These are phyloP conservation scores for Chauna torquata DNA, from an alignment of 2,113 vertebrate species.

Conservation along the genomic window DNA sequence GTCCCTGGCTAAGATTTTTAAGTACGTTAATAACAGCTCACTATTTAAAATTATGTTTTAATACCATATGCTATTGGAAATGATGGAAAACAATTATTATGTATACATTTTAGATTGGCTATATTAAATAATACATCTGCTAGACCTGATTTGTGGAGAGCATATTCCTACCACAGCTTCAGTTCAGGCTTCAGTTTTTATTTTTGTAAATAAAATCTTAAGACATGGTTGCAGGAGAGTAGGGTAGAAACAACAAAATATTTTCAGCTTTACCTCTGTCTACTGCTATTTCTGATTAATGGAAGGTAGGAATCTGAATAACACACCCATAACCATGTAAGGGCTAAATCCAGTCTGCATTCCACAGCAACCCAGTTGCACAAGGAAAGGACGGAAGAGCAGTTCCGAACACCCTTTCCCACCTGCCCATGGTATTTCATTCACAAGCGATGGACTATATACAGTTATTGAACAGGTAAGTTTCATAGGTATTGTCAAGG, in stretches of 20 bases:
- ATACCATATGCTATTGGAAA: neutral
- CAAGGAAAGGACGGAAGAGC: neutral
- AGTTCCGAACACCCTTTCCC: neutral
- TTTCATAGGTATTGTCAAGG: neutral
- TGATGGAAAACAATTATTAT: neutral
- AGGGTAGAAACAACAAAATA: neutral
- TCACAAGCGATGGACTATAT: neutral
- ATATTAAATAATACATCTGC: neutral
- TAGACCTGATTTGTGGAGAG: neutral
- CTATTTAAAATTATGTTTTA: neutral
- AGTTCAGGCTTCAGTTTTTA: neutral
- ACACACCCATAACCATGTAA: neutral
- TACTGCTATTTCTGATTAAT: neutral
- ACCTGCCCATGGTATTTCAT: neutral
- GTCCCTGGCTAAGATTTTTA: neutral
- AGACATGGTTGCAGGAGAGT: neutral
- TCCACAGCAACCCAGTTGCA: neutral
- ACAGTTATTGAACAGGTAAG: neutral
- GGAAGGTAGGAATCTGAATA: neutral
- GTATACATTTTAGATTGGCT: neutral
- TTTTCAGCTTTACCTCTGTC: neutral
- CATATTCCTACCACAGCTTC: neutral
- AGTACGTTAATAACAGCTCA: neutral
- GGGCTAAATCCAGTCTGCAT: neutral
- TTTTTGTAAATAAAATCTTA: neutral